Percentiles rank a stretch among this genome's conserved stretches.
These are phyloP conservation scores for Zaprionus obscuricornis DNA, from an alignment of 2,888 invertebrate genomes.

Conservation along the genomic window DNA sequence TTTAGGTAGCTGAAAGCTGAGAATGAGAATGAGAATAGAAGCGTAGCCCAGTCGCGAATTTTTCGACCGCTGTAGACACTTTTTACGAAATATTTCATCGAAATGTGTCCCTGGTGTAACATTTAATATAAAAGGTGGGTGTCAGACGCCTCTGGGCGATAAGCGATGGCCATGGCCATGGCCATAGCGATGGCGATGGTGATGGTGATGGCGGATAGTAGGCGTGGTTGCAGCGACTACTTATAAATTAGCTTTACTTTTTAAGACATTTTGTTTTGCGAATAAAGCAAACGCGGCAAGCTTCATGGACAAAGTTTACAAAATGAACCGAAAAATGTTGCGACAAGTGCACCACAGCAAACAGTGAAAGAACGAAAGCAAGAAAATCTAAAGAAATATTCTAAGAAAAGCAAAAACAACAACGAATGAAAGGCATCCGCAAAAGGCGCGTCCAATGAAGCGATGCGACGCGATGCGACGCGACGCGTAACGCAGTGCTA, in stretches of 20 bases:
- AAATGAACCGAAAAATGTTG: constrained; percentile 42
- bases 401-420: constrained; percentile 24
- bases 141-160: constrained; percentile 29
- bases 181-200: too few species aligned
- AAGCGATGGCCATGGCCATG: too few species aligned
- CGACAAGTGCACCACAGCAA: constrained; percentile 37
- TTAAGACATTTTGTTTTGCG: constrained; percentile 78
- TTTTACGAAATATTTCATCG: constrained; percentile 84
- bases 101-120: constrained; percentile 84
- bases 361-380: neutral
- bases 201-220: too few species aligned
- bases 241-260: constrained; percentile 81
- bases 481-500: constrained; percentile 35
- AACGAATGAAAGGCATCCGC: constrained; percentile 19
- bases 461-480: constrained; percentile 24
- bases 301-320: constrained; percentile 65
- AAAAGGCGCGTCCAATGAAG: constrained; percentile 56
- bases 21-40: constrained; percentile 22
- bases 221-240: constrained; percentile 41
- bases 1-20: constrained; percentile 8
- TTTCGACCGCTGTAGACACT: constrained; percentile 82
- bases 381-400: constrained; percentile 4
- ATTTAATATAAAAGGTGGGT: constrained; percentile 82
- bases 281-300: constrained; percentile 65
- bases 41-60: constrained; percentile 60